These are phyloP conservation scores for Odontomachus brunneus DNA, from an alignment of 1,140 invertebrate genomes.

Conservation along the genomic window DNA sequence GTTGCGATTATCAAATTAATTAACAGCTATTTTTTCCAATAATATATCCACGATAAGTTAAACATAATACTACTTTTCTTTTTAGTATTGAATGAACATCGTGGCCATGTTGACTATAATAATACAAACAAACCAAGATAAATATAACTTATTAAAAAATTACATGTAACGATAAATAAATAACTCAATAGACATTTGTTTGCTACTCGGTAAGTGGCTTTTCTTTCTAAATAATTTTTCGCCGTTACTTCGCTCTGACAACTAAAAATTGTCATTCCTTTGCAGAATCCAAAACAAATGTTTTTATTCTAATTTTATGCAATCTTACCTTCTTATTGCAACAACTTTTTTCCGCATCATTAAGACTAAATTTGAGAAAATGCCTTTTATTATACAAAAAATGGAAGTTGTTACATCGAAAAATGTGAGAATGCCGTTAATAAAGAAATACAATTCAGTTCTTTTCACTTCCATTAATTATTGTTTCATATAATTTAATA, in stretches of 20 bases:
- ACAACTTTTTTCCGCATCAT: neutral
- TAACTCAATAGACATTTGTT: no score
- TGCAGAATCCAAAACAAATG: no score
- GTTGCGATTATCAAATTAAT: neutral
- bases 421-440: neutral
- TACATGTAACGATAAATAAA: no score
- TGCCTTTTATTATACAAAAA: neutral
- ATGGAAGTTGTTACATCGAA: neutral
- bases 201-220: no score
- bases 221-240: no score
- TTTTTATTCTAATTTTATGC: slow-evolving; percentile 1
- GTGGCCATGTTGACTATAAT: slow-evolving; percentile 19
- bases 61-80: neutral
- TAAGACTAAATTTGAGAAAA: neutral
- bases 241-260: no score
- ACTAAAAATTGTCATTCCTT: no score
- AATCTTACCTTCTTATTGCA: neutral
- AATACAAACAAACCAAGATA: slow-evolving; percentile 6
- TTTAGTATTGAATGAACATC: slow-evolving; percentile 8
- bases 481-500: slow-evolving; percentile 26
- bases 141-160: no score
- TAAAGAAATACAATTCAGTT: slow-evolving; percentile 1
- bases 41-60: neutral
- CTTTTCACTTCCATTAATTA: slow-evolving; percentile 12
- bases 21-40: neutral